A percentile compares a stretch with the other conserved stretches of the same genome.
These are phyloP conservation scores for Eupithecia centaureata DNA, from an alignment of 2,888 invertebrate genomes.

Conservation along the genomic window DNA sequence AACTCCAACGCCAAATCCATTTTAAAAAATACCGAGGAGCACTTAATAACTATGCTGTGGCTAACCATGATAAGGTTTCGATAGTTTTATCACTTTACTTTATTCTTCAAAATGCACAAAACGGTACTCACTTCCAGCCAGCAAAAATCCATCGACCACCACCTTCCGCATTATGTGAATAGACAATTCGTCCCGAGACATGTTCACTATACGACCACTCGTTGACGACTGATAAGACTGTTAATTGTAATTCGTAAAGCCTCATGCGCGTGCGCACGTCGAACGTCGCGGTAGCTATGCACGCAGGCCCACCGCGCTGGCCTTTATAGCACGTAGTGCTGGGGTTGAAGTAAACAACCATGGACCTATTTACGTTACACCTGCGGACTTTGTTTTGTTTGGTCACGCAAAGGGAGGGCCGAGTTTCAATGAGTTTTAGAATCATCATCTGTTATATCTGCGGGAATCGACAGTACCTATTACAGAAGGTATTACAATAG, in stretches of 20 bases:
- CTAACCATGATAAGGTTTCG: background rate
- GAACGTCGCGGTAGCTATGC: constrained; percentile 10
- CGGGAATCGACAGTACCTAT: too few relatives aligned
- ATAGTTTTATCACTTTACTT: background rate
- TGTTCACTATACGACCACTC: constrained; percentile 28
- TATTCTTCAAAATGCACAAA: background rate
- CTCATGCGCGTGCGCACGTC: constrained; percentile 4
- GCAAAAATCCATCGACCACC: constrained; percentile 63
- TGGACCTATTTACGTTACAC: background rate
- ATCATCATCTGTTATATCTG: too few relatives aligned
- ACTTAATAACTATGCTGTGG: too few relatives aligned
- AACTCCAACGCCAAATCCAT: too few relatives aligned
- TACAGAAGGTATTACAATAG: too few relatives aligned
- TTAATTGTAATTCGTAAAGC: background rate
- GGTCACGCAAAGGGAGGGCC: background rate
- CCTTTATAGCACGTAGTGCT: constrained; percentile 15
- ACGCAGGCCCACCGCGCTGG: background rate
- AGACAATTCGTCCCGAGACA: constrained; percentile 57
- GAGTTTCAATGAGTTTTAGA: too few relatives aligned
- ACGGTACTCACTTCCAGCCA: constrained; percentile 66
- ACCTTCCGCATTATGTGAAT: constrained; percentile 63
- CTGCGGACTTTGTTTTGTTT: background rate
- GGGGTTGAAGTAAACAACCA: constrained; percentile 4
- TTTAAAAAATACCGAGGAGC: too few relatives aligned
- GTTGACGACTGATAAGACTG: background rate